These are phyloP conservation scores for Menidia menidia DNA, from an alignment of 2,797 vertebrate species.

Conservation along the genomic window DNA sequence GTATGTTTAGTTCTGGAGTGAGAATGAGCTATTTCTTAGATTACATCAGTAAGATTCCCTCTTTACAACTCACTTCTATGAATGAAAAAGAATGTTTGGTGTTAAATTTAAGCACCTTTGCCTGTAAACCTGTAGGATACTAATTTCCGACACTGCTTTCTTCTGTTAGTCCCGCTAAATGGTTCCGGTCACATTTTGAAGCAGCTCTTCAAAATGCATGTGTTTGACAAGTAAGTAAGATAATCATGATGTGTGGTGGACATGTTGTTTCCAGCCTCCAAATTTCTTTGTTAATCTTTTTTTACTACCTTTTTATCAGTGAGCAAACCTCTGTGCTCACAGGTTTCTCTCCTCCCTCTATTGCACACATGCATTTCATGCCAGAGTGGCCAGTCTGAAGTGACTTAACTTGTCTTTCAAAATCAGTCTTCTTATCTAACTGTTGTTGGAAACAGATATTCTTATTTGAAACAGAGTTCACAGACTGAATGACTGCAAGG, in stretches of 20 bases:
- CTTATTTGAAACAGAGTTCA: background rate
- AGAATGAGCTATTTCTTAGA: background rate
- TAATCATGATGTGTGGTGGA: no score
- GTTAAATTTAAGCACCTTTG: background rate
- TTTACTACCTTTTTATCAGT: no score
- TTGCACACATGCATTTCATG: no score
- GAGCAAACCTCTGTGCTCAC: background rate
- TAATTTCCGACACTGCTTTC: background rate
- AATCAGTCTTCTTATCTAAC: background rate
- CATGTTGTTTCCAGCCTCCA: no score
- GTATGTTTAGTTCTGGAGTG: no score
- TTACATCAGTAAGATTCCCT: background rate
- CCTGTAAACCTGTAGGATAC: background rate
- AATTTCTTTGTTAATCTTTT: no score
- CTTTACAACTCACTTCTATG: background rate
- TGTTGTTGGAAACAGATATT: background rate
- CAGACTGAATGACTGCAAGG: background rate
- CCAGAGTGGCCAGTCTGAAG: background rate
- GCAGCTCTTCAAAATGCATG: no score
- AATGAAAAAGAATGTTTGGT: background rate
- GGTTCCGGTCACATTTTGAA: no score
- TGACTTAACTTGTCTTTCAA: background rate
- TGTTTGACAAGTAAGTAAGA: no score
- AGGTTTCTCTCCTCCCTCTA: no score
- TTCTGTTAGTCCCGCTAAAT: background rate